Evolutionary conservation across 2,888 invertebrate genomes (phyloP), one percentile per base, ranked within the genome.

Genomic region (Ennomos quercinarius): DNA sequence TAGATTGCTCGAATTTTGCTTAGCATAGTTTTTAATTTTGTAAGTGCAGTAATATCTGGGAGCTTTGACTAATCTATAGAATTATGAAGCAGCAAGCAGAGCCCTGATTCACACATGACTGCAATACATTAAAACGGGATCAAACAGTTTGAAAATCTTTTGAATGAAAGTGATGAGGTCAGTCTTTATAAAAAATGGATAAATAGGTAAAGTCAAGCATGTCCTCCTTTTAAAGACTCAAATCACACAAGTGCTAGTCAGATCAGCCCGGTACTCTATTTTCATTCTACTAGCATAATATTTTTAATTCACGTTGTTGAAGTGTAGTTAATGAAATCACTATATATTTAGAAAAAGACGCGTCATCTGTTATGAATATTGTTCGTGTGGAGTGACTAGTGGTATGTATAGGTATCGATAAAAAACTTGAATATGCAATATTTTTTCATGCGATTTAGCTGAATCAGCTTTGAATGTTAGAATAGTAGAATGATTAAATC

Each of bases 391-490:
- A 71, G 71, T 70, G 72, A 68, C 58, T 67, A 74, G 72, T 66
- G 63, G 63, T 71, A 66, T 44, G 35, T 13, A 17, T 17, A 17
- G 3, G 36, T 63, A 74, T 70, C 63, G 59, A 57, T 72, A 67
- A 71, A 68, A 73, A 73, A 69, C 71, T 72, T 73, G 75, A 74
- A 77, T 80, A 85, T 76, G 81, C 78, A 79, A 85, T 88, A 88
- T 87, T 88, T 88, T 89, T 86, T 80, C 87, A 89, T 84, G 84
- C 81, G 72, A 80, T 68, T 73, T 77, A 78, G 76, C 72, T 72
- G 75, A 74, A 74, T 77, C 77, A 72, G 91, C 91, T 91, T 91
- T 91, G 81, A 76, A 78, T 91, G 90, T 90, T 86, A 76, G 78
- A 66, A 78, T 74, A 49, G 67, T 86, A 85, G 81, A 69, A 64